Evolutionary conservation across 2,888 invertebrate species (phyloP), one percentile per base, ranked within the genome.

Genomic region (Galerucella pusilla): DNA sequence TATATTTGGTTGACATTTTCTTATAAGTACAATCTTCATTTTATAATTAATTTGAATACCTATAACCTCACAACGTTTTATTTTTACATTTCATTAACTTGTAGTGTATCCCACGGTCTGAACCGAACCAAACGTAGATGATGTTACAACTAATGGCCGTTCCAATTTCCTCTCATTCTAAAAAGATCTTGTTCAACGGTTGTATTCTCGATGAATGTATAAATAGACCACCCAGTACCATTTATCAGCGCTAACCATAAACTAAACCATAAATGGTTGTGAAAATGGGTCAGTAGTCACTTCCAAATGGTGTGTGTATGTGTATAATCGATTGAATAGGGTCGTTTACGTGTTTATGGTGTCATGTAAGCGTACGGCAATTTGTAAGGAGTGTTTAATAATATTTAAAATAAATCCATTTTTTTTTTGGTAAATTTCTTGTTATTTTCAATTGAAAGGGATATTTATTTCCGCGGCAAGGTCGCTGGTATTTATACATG

Each of bases 281-380:
- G 77, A 74, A 77, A 77, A 77, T 77, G 66, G 77, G 77, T 76
- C 77, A 77, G 75, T 77, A 74, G 77, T 76, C 67, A 71, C 76
- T 65, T 65, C 46, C 46, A 65, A 65, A 65, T 65, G 46, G 49
- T 67, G 67, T 35, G 67, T 28, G 45, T 49, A 28, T 52, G 52
- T 67, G 2, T 67, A 25, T 59, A 59, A 49, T 67, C 52, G 54
- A 12, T 65, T 65, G 42, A 63, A 63, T 63, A 28, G 61, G 61
- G 42, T 63, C 35, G 35, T 61, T 35, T 61, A 61, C 7, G 20
- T 46, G 45, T 16, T 16, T 46, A 46, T 65, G 11, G 45, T 65
- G 46, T 65, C 45, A 65, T 45, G 45, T 64, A 12, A 35, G 28
- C 12, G 25, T 4, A 28, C 6, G 35, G 45, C 64, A 65, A 46